Evolutionary conservation across 2,888 invertebrate genomes (phyloP).

Genomic region (Sinotaia quadrata): DNA sequence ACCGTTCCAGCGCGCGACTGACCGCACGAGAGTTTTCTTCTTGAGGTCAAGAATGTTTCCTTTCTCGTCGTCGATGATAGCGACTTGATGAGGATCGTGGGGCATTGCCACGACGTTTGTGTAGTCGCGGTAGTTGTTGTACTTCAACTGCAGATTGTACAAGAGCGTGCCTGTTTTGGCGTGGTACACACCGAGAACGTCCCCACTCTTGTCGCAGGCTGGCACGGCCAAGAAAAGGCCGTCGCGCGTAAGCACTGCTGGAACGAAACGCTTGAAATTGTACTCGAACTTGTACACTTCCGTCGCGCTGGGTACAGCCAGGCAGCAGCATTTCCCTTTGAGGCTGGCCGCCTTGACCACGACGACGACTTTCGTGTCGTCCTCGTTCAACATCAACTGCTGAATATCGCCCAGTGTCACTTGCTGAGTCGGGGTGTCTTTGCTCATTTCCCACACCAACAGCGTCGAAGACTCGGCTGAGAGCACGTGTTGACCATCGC

Average conservation of each 20-base stretch:
- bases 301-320: slow-evolving; percentile 79
- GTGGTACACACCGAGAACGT: slow-evolving; percentile 87
- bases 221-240: slow-evolving; percentile 81
- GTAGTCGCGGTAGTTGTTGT: slow-evolving; percentile 67
- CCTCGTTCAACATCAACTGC: slow-evolving; percentile 83
- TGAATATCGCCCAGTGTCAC: slow-evolving; percentile 87
- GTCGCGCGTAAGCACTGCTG: slow-evolving; percentile 87
- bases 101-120: slow-evolving; percentile 70
- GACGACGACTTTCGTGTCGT: slow-evolving; percentile 82
- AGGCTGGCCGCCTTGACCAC: slow-evolving; percentile 76
- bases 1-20: slow-evolving; percentile 93
- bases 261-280: slow-evolving; percentile 83
- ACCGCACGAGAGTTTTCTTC: slow-evolving; percentile 88
- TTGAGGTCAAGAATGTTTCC: slow-evolving; percentile 88
- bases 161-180: slow-evolving; percentile 82
- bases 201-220: slow-evolving; percentile 84
- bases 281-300: slow-evolving; percentile 87
- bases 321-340: slow-evolving; percentile 55
- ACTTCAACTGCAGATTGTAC: slow-evolving; percentile 69
- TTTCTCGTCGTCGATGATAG: slow-evolving; percentile 91
- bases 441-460: slow-evolving; percentile 88
- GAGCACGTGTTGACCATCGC: slow-evolving; percentile 86
- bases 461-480: slow-evolving; percentile 94
- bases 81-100: slow-evolving; percentile 79
- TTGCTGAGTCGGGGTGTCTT: slow-evolving; percentile 83